Base-by-base conservation (phyloP, 2,113 vertebrate genomes). In the Alaudala cheleensis region DNA sequence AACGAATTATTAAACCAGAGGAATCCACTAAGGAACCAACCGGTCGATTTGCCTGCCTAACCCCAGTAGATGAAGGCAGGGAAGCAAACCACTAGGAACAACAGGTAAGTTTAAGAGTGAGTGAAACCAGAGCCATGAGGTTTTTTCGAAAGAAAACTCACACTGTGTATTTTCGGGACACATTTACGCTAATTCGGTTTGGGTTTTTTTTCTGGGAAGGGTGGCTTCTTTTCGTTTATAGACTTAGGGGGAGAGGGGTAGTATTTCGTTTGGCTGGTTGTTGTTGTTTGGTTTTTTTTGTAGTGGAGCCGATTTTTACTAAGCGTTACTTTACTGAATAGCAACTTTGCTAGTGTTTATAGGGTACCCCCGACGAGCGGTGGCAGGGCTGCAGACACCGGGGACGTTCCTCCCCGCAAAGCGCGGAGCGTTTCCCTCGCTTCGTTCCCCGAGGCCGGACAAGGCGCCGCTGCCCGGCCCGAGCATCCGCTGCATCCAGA, bases 161-260 rank as follows among this genome's bases (percentile, higher is more conserved):
- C 16, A 21, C 3, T 64, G 8, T 6, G 15, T 13, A 34, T 39
- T 71, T 25, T 44, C 24, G 3, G 19, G 33, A 33, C 26, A 19
- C 39, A 12, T n/a, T 1, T 45, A 26, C 6, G 17, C 19, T 34
- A n/a, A 4, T 5, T 1, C 3, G 12, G 3, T 40, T 42, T 42
- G 40, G 40, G 28, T 1, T 10, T 8, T 34, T 19, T 21, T 47
- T 15, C 22, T 29, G 4, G 18, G 18, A 77, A 54, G 3, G 5
- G 26, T 14, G 9, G 11, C 15, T 25, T 73, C 40, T 31, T 24
- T 13, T 16, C 4, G 12, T 58, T 66, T 42, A 42, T 1, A 49
- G 12, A 29, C 11, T 23, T 19, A 15, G 18, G n/a, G 23, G 40
- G 40, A 14, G 14, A 12, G 3, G 9, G 8, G 3, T 21, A 28